Evolutionary conservation across 2,888 invertebrate genomes (phyloP).

Genomic region (Nudaria mundana): DNA sequence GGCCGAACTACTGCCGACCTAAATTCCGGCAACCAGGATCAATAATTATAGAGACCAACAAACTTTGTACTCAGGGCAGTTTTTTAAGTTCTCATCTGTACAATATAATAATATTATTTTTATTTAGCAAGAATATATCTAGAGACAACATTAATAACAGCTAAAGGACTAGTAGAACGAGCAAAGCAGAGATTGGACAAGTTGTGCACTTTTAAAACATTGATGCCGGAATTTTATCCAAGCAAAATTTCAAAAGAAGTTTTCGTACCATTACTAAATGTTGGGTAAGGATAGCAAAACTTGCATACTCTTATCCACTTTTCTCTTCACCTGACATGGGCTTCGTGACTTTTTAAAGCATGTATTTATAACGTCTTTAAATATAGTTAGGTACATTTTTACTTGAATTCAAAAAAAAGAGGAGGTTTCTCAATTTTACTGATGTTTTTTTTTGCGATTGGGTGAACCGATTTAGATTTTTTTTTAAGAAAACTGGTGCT

Average conservation of each 20-base stretch:
- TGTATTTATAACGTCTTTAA: not conserved
- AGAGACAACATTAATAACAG: constrained; percentile 42
- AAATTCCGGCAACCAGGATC: no score
- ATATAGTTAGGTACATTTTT: no score
- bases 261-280: constrained; percentile 26
- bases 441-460: no score
- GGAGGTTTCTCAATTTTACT: no score
- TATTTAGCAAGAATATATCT: constrained; percentile 48
- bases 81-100: no score
- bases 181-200: constrained; percentile 52
- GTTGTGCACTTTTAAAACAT: constrained; percentile 48
- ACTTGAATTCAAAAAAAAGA: no score
- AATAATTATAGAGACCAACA: no score
- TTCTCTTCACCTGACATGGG: not conserved
- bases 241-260: constrained; percentile 31
- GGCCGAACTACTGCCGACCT: no score
- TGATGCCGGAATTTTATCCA: constrained; percentile 48
- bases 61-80: no score
- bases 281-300: constrained; percentile 47
- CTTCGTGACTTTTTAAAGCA: not conserved
- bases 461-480: no score
- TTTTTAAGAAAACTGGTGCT: no score
- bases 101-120: constrained; percentile 5
- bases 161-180: constrained; percentile 53
- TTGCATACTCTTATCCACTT: not conserved